Conservation (phyloP, 1,140 invertebrate species). For the Gryllus bimaculatus region DNA sequence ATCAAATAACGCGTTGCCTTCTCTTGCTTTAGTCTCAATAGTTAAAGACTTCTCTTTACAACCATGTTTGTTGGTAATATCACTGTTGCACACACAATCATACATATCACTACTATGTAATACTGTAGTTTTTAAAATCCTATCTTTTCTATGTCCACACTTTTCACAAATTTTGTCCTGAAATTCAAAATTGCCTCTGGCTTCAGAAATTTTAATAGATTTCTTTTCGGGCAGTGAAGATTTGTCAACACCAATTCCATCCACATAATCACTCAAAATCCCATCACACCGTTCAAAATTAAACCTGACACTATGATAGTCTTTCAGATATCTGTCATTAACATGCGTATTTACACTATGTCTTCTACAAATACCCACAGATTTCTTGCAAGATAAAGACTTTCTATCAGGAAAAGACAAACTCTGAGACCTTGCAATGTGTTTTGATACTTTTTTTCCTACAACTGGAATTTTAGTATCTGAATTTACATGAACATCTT, state of each 20-base stretch:
- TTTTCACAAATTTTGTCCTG: background rate
- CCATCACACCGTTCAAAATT: conserved; percentile 13
- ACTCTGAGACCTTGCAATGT: background rate
- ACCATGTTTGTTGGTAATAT: background rate
- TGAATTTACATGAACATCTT: background rate
- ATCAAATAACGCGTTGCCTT: conserved; percentile 15
- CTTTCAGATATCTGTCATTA: background rate
- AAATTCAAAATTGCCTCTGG: conserved; percentile 10
- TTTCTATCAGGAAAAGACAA: background rate
- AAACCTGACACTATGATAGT: conserved; percentile 13
- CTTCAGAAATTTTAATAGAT: background rate
- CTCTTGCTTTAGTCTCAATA: background rate
- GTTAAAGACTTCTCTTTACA: no score
- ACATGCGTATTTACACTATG: background rate
- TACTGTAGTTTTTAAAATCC: background rate
- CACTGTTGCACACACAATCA: background rate
- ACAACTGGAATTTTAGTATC: background rate
- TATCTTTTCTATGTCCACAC: background rate
- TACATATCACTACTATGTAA: background rate
- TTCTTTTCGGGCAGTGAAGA: background rate
- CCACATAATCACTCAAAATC: conserved; percentile 4
- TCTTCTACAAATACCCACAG: background rate
- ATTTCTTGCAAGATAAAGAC: background rate
- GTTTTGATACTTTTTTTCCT: background rate
- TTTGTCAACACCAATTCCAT: conserved; percentile 1